These are phyloP conservation scores for Crotalus helleri DNA, from an alignment of 2,113 vertebrate genomes.

Conservation along the genomic window DNA sequence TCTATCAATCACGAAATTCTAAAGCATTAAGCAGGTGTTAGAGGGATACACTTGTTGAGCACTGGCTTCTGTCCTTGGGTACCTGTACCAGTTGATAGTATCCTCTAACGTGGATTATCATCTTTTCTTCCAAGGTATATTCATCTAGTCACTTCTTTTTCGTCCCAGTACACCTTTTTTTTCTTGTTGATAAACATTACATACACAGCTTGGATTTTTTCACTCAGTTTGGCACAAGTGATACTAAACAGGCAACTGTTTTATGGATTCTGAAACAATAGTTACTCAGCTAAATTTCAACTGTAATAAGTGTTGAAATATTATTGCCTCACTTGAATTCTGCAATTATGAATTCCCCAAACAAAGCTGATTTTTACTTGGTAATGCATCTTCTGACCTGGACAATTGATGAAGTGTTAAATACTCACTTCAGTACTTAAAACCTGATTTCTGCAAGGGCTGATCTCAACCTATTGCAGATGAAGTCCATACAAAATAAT, in stretches of 20 bases:
- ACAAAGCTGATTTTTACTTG: constrained; percentile 65
- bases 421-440: constrained; percentile 61
- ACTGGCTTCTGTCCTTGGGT: constrained; percentile 75
- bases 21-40: constrained; percentile 49
- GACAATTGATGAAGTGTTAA: constrained; percentile 64
- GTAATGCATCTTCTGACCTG: constrained; percentile 64
- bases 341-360: constrained; percentile 63
- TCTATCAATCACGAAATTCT: constrained; percentile 45
- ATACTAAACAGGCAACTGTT: constrained; percentile 67
- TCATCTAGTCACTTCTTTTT: constrained; percentile 75
- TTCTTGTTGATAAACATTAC: constrained; percentile 75
- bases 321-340: constrained; percentile 58
- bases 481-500: constrained; percentile 71
- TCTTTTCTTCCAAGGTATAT: constrained; percentile 66
- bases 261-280: constrained; percentile 56
- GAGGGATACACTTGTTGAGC: constrained; percentile 67
- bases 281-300: constrained; percentile 59
- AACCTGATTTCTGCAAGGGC: constrained; percentile 69
- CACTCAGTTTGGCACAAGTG: constrained; percentile 57
- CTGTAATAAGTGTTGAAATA: constrained; percentile 52
- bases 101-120: constrained; percentile 72
- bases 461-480: constrained; percentile 72
- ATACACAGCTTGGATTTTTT: constrained; percentile 71
- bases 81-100: constrained; percentile 71
- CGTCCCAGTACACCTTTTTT: constrained; percentile 72